Conservation (phyloP, 2,888 invertebrate species). For the Philaethria dido region DNA sequence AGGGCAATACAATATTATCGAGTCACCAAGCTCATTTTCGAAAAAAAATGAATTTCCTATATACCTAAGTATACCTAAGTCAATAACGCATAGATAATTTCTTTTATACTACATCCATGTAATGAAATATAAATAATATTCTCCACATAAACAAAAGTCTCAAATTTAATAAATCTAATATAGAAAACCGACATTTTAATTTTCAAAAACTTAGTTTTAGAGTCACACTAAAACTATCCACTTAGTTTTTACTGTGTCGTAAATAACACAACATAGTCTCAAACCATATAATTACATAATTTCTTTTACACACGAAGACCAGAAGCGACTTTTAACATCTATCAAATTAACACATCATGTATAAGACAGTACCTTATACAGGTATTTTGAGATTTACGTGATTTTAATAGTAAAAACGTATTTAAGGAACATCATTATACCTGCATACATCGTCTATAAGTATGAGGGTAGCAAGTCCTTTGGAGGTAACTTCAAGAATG, state of each 20-base stretch:
- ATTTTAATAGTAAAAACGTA: neutral
- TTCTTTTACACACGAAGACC: conserved; percentile 11
- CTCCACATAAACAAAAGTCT: neutral
- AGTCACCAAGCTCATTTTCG: too few relatives aligned
- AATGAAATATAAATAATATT: neutral
- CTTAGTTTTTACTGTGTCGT: neutral
- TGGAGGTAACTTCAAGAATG: neutral
- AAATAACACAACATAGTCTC: neutral
- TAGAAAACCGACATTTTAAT: neutral
- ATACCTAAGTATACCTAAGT: too few relatives aligned
- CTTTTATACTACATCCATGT: too few relatives aligned
- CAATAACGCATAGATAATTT: too few relatives aligned
- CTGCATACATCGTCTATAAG: too few relatives aligned
- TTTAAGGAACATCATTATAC: too few relatives aligned
- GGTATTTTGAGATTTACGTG: neutral
- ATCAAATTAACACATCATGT: conserved; percentile 10
- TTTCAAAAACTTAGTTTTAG: neutral
- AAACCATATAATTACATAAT: conserved; percentile 7
- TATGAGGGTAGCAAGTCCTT: neutral
- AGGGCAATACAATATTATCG: too few relatives aligned
- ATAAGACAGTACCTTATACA: neutral
- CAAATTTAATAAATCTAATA: neutral
- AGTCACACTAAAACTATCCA: conserved; percentile 9
- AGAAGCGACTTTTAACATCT: conserved; percentile 1
- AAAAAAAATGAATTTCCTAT: too few relatives aligned